phyloP scores from a whole-genome alignment of 2,113 vertebrate genomes.

The Cryptomyrus ogoouensis region DNA sequence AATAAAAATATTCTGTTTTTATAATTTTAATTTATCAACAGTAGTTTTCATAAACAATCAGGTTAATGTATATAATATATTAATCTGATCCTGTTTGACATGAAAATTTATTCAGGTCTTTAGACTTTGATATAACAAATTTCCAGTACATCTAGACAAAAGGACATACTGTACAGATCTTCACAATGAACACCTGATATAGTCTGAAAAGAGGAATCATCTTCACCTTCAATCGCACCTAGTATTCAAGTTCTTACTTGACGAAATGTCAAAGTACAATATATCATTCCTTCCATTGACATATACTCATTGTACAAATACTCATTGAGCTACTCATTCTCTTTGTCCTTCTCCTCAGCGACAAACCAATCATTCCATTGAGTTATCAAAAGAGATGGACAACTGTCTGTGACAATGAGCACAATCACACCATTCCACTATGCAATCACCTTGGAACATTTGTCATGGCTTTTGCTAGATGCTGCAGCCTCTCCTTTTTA shows the following conservation, averaged over 20 bases:
- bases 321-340: conserved; percentile 56
- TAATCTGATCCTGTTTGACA: neutral
- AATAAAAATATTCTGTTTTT: neutral
- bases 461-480: conserved; percentile 41
- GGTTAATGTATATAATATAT: neutral
- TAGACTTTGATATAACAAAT: neutral
- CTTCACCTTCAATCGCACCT: conserved; percentile 11
- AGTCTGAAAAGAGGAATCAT: neutral
- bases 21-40: neutral
- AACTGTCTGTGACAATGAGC: conserved; percentile 24
- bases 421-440: conserved; percentile 56
- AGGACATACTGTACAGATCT: neutral
- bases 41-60: neutral
- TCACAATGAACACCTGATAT: neutral
- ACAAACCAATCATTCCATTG: conserved; percentile 36
- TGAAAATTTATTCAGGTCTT: neutral
- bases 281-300: conserved; percentile 48
- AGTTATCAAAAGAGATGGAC: conserved; percentile 19
- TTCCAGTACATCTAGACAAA: neutral
- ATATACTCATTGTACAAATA: conserved; percentile 46
- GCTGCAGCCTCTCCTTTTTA: conserved; percentile 30
- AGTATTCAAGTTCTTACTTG: conserved; percentile 42
- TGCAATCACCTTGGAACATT: conserved; percentile 62
- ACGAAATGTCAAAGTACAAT: conserved; percentile 53
- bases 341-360: conserved; percentile 37